phyloP scores from a whole-genome alignment of 2,888 invertebrate genomes.

The Ichneumoninae sp. region DNA sequence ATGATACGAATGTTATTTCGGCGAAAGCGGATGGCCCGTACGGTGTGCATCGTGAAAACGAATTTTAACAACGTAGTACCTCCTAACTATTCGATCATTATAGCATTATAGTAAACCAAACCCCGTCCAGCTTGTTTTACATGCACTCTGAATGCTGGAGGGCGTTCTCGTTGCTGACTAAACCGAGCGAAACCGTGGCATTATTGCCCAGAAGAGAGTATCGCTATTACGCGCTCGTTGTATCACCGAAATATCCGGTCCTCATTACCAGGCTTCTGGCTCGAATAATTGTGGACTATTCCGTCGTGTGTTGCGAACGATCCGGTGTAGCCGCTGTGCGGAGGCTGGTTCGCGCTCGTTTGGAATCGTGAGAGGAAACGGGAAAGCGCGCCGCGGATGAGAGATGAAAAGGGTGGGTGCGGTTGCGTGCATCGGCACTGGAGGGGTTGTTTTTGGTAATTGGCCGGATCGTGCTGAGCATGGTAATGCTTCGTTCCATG shows the following conservation, averaged over 20 bases:
- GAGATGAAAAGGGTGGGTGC: slow-evolving; percentile 58
- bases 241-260: slow-evolving; percentile 71
- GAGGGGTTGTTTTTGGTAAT: slow-evolving; percentile 78
- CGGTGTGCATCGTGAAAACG: slow-evolving; percentile 5
- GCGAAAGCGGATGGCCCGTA: slow-evolving; percentile 31
- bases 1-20: slow-evolving; percentile 13
- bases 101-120: slow-evolving; percentile 28
- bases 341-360: slow-evolving; percentile 39
- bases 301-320: slow-evolving; percentile 54
- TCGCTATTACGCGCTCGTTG: slow-evolving; percentile 66
- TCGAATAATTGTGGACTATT: slow-evolving; percentile 72
- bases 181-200: slow-evolving; percentile 61
- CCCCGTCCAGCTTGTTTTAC: slow-evolving; percentile 51
- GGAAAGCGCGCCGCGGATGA: slow-evolving; percentile 41
- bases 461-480: slow-evolving; percentile 77
- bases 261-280: slow-evolving; percentile 69
- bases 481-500: slow-evolving; percentile 73
- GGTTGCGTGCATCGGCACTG: slow-evolving; percentile 60
- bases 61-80: slow-evolving; percentile 53
- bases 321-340: slow-evolving; percentile 1
- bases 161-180: slow-evolving; percentile 49
- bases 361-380: slow-evolving; percentile 51
- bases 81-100: slow-evolving; percentile 48
- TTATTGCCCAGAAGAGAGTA: slow-evolving; percentile 59
- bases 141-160: slow-evolving; percentile 47